Evolutionary conservation across 2,888 invertebrate species (phyloP).

Genomic region (Cacoxenus indagator): DNA sequence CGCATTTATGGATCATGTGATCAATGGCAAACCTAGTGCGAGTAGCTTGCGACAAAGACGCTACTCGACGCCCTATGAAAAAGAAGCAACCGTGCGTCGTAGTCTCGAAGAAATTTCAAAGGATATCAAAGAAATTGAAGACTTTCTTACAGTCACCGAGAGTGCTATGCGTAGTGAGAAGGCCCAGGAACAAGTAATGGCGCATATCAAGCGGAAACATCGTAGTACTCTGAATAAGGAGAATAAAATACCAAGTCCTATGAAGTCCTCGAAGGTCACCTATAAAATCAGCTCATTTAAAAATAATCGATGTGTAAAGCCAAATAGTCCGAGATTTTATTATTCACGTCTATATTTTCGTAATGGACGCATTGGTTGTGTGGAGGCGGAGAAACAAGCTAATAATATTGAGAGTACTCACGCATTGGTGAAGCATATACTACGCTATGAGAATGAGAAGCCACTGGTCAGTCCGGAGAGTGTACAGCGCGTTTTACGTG

Average conservation of each 20-base stretch:
- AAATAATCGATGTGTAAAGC: slow-evolving; percentile 48
- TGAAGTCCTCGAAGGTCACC: slow-evolving; percentile 50
- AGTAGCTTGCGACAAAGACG: slow-evolving; percentile 42
- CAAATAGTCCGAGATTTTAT: slow-evolving; percentile 64
- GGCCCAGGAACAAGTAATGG: slow-evolving; percentile 56
- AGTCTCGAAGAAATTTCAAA: slow-evolving; percentile 71
- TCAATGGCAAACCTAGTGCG: slow-evolving; percentile 53
- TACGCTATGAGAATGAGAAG: slow-evolving; percentile 67
- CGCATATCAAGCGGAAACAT: slow-evolving; percentile 30
- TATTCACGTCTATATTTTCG: slow-evolving; percentile 69
- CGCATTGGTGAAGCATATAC: slow-evolving; percentile 69
- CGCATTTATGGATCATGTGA: slow-evolving; percentile 68
- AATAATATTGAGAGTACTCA: slow-evolving; percentile 70
- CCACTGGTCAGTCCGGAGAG: slow-evolving; percentile 69
- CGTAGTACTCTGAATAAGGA: slow-evolving; percentile 61
- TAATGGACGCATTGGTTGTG: slow-evolving; percentile 70
- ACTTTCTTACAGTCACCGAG: slow-evolving; percentile 69
- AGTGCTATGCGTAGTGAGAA: slow-evolving; percentile 65
- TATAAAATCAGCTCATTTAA: slow-evolving; percentile 70
- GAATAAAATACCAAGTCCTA: slow-evolving; percentile 65
- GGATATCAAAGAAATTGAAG: slow-evolving; percentile 70
- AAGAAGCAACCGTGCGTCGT: slow-evolving; percentile 66
- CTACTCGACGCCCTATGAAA: slow-evolving; percentile 66
- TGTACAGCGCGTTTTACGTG: slow-evolving; percentile 61
- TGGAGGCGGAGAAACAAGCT: slow-evolving; percentile 66